These are phyloP conservation scores for Caradrina kadenii DNA, from an alignment of 2,888 invertebrate species.

Conservation along the genomic window DNA sequence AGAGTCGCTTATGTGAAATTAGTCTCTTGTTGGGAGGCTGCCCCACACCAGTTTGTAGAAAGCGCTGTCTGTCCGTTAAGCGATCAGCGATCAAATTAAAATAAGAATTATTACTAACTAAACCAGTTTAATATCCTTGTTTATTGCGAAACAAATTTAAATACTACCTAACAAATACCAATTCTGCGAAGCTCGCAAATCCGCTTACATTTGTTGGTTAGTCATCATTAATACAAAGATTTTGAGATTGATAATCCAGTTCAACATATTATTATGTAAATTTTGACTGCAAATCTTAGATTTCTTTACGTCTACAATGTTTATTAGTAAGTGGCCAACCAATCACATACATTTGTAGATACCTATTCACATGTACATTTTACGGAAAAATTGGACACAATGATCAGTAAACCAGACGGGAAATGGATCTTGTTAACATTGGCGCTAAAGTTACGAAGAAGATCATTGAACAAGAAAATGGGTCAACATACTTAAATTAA, in stretches of 20 bases:
- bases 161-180: slow-evolving; percentile 1
- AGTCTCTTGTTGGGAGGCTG: not conserved
- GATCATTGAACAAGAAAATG: not conserved
- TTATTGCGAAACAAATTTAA: slow-evolving; percentile 11
- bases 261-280: not conserved
- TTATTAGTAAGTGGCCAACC: not conserved
- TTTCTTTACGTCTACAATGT: not conserved
- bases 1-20: slow-evolving; percentile 5
- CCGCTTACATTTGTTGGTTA: slow-evolving; percentile 3
- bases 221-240: slow-evolving; percentile 11
- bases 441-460: not conserved
- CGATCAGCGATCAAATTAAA: slow-evolving; percentile 8
- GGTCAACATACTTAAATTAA: no score
- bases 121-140: slow-evolving; percentile 41
- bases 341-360: no score
- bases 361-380: not conserved
- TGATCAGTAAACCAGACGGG: not conserved
- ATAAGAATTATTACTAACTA: slow-evolving; percentile 30
- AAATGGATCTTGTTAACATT: not conserved
- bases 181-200: slow-evolving; percentile 8
- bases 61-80: slow-evolving; percentile 9
- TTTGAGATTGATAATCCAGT: not conserved
- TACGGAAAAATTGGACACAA: not conserved
- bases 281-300: not conserved
- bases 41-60: slow-evolving; percentile 20